Percentiles rank a stretch among this genome's conserved stretches.
phyloP scores from a whole-genome alignment of 2,113 vertebrate genomes.

The Cavia aperea region DNA sequence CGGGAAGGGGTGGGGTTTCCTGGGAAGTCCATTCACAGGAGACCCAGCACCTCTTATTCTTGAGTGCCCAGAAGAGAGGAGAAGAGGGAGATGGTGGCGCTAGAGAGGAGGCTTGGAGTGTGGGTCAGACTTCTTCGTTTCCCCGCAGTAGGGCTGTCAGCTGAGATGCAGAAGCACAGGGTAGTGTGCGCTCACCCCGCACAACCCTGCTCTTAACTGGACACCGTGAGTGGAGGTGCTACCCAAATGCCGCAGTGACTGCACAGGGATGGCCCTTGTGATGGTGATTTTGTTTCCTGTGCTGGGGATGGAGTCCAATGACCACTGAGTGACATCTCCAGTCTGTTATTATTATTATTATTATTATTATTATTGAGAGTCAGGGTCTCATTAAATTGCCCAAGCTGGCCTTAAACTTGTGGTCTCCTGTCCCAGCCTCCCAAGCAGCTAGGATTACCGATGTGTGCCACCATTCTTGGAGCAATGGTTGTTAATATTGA shows the following conservation, averaged over 20 bases:
- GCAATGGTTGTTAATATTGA: neutral
- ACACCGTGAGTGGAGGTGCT: neutral
- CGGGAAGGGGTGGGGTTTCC: neutral
- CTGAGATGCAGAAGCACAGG: neutral
- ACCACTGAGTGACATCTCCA: neutral
- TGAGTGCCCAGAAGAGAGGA: neutral
- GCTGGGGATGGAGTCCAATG: neutral
- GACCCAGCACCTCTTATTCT: neutral
- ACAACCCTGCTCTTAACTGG: neutral
- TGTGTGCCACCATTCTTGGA: neutral
- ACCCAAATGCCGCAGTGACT: neutral
- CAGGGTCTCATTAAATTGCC: neutral
- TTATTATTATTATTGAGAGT: neutral
- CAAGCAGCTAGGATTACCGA: too few species aligned
- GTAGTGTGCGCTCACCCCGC: too few species aligned
- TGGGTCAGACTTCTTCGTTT: neutral
- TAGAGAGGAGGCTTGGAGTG: accelerated
- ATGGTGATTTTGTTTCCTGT: neutral
- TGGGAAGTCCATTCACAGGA: neutral
- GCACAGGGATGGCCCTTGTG: neutral
- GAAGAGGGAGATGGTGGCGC: neutral
- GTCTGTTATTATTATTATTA: neutral
- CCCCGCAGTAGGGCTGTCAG: too few species aligned
- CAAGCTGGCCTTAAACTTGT: neutral
- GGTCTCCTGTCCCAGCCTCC: neutral